Base-by-base conservation (phyloP, 2,888 invertebrate species). In the Mystacides longicornis region DNA sequence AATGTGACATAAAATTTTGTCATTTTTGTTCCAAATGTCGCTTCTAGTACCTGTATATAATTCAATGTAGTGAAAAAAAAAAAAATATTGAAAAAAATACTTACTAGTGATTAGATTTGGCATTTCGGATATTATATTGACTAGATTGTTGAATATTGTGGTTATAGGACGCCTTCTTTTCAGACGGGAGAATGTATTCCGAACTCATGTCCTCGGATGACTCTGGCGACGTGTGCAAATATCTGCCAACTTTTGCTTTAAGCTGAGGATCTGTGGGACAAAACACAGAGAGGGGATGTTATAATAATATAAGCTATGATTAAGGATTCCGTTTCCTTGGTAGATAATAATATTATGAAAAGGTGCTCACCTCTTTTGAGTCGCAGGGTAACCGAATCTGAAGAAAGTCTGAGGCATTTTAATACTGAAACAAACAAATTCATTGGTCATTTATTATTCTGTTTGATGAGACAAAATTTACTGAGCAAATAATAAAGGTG, bases 401-500 rank as follows among this genome's bases (percentile, higher is more conserved):
- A 83, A 65, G 93, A 91, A 70, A 93, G 82, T 71, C 93, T 87
- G 71, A 93, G 85, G 79, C 93, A 93, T 87, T 91, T 93, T 79
- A 93, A 81, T 77, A 93, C 92, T 91, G 83, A 67, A 86, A 86
- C 73, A 76, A 70, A 68, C 64, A 46, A 9, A 50, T 49, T 20
- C 7, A 31, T 9, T 14, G 31, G 14, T 9, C 14, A 31, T 7
- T 31, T 9, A 31, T 31, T 31, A 31, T 31, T 14, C 14, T n/a
- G n/a, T n/a, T n/a, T n/a, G n/a, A n/a, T n/a, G n/a, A n/a, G n/a
- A n/a, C n/a, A n/a, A n/a, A n/a, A n/a, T n/a, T n/a, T n/a, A n/a
- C n/a, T n/a, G n/a, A n/a, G n/a, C n/a, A n/a, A n/a, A n/a, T n/a
- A n/a, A n/a, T n/a, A n/a, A n/a, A n/a, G n/a, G n/a, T n/a, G n/a